These are phyloP conservation scores for Plutella xylostella DNA, from an alignment of 2,888 invertebrate species.

Conservation along the genomic window DNA sequence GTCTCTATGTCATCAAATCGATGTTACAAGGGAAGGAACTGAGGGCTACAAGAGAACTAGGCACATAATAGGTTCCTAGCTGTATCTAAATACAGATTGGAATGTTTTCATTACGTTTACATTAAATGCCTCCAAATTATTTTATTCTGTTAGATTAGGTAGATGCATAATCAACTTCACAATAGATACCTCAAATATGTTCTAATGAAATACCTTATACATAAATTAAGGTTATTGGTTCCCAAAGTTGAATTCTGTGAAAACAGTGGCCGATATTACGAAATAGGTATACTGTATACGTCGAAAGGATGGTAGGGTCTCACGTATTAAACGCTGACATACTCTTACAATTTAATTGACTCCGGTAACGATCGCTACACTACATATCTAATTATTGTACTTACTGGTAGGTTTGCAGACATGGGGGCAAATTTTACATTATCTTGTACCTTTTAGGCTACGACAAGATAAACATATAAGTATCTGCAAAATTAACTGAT, in stretches of 20 bases:
- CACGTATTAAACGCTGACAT: neutral
- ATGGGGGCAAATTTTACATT: conserved; percentile 6
- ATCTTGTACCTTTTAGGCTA: conserved; percentile 1
- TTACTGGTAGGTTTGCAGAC: conserved; percentile 44
- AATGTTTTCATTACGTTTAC: conserved; percentile 43
- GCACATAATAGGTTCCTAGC: neutral
- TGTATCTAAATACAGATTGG: conserved; percentile 34
- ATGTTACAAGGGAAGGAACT: conserved; percentile 1
- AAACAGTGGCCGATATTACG: neutral
- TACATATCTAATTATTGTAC: conserved; percentile 56
- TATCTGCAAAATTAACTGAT: neutral
- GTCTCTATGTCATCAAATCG: no score
- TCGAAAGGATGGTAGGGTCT: neutral
- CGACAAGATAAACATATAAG: neutral
- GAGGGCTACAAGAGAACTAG: neutral
- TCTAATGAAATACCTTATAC: conserved; percentile 1
- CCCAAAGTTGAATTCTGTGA: neutral
- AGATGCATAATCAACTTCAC: neutral
- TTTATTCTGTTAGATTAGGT: conserved; percentile 13
- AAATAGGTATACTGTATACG: no score
- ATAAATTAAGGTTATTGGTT: conserved; percentile 2
- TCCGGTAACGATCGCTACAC: conserved; percentile 42
- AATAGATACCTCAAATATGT: neutral
- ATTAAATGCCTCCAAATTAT: conserved; percentile 38
- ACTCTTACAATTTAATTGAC: conserved; percentile 49